These are phyloP conservation scores for Pantelozetes paolii DNA, from an alignment of 2,888 invertebrate genomes.

Conservation along the genomic window DNA sequence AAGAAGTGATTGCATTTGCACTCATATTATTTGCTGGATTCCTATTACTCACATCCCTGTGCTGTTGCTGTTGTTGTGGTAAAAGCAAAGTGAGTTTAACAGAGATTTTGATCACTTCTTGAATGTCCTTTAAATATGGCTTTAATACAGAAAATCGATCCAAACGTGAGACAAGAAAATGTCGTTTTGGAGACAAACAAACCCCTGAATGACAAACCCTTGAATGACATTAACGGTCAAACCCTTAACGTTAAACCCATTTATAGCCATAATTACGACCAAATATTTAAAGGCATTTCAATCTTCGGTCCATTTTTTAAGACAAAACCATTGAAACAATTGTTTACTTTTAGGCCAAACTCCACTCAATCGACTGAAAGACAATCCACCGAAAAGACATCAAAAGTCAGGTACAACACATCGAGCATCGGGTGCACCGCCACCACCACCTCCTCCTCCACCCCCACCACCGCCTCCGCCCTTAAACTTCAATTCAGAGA, in stretches of 20 bases:
- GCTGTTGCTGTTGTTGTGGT: constrained; percentile 38
- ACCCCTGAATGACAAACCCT: neutral
- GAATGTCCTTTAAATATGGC: constrained; percentile 16
- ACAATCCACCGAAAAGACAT: constrained; percentile 18
- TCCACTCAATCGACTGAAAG: constrained; percentile 31
- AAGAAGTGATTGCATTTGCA: constrained; percentile 31
- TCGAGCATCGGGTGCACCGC: neutral
- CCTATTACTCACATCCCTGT: constrained; percentile 9
- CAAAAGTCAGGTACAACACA: neutral
- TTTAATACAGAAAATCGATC: constrained; percentile 28
- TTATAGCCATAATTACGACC: constrained; percentile 32
- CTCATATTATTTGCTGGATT: constrained; percentile 10
- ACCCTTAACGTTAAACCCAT: neutral
- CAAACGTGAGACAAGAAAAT: constrained; percentile 5
- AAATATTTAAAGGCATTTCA: constrained; percentile 30
- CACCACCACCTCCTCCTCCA: neutral
- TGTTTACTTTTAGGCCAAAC: constrained; percentile 20
- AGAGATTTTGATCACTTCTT: neutral
- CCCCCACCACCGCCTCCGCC: neutral
- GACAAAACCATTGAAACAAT: neutral
- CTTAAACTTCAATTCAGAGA: neutral
- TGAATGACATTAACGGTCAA: neutral
- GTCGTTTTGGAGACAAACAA: neutral
- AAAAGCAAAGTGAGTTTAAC: constrained; percentile 28
- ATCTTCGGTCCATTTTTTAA: neutral